These are phyloP conservation scores for Vulpes ferrilata DNA, from an alignment of 2,113 vertebrate genomes.

Conservation along the genomic window DNA sequence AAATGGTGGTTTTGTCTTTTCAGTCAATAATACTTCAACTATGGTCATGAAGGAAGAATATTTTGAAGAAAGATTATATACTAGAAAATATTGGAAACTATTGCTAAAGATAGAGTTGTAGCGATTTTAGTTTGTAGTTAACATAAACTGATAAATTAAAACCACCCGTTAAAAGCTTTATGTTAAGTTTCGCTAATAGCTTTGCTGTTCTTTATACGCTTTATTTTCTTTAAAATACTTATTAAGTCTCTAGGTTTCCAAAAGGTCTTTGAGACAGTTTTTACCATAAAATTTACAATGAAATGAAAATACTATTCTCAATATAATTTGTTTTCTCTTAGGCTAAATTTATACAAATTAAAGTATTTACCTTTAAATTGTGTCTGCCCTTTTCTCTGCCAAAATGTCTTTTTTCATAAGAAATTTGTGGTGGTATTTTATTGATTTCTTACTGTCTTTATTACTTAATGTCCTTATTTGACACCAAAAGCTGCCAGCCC, in stretches of 20 bases:
- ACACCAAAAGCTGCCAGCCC: neutral
- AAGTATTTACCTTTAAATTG: slow-evolving; percentile 37
- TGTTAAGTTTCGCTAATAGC: neutral
- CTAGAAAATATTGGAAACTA: neutral
- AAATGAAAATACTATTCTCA: neutral
- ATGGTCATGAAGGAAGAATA: neutral
- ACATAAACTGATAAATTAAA: neutral
- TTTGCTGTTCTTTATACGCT: neutral
- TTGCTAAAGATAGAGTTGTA: slow-evolving; percentile 28
- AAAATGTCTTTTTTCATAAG: neutral
- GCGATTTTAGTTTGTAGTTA: neutral
- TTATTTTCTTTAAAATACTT: slow-evolving; percentile 13
- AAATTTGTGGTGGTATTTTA: neutral
- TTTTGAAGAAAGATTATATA: neutral
- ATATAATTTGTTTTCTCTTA: neutral
- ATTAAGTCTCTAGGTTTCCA: neutral
- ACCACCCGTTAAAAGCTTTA: neutral
- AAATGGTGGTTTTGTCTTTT: slow-evolving; percentile 54
- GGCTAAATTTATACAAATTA: slow-evolving; percentile 10
- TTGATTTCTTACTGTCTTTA: neutral
- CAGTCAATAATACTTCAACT: neutral
- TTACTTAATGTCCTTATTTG: neutral
- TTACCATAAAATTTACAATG: slow-evolving; percentile 21
- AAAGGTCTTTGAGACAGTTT: slow-evolving; percentile 41
- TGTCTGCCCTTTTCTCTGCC: neutral